Base-by-base conservation (phyloP, 2,113 vertebrate species). In the Pyxicephalus adspersus region DNA sequence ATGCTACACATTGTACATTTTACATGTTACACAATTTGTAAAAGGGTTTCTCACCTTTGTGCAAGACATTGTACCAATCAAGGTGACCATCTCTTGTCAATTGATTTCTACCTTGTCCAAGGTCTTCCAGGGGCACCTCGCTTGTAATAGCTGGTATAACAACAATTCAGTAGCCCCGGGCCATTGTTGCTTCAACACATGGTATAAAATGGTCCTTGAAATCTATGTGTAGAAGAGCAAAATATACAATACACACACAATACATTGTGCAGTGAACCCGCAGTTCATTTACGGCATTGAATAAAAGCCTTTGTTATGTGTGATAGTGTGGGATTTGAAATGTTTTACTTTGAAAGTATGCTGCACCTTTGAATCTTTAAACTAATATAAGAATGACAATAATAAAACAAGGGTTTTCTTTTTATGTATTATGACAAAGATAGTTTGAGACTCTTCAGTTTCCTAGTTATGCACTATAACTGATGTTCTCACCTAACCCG, bases 141-240 rank as follows among this genome's bases (percentile, higher is more conserved):
- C 9, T 15, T 45, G 38, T 45, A 45, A 45, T 11, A 45, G 38
- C 8, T 45, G 38, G 38, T 45, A 45, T 64, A 28, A 64, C n/a
- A 64, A 8, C 15, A 64, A 28, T n/a, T 55, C 70, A 73, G 29
- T 29, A 58, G 28, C 20, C 28, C 19, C 54, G 38, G 5, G 29
- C 71, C 71, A 54, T 73, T 34, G 28, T 38, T 58, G 3, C 54
- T 34, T 58, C 5, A 58, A 72, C 50, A 54, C 51, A 13, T 55
- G 54, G 22, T 52, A 6, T 23, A 73, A 73, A 72, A 75, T 55
- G 6, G 29, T 75, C 29, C 55, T 58, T 75, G 72, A 38, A 31
- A 75, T 75, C 29, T 61, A 52, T 45, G 29, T 75, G 45, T 3
- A 38, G 70, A 60, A 23, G 15, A 60, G 6, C 28, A 60, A 19